Evolutionary conservation across 2,888 invertebrate genomes (phyloP).

Genomic region (Exocentrus adspersus): DNA sequence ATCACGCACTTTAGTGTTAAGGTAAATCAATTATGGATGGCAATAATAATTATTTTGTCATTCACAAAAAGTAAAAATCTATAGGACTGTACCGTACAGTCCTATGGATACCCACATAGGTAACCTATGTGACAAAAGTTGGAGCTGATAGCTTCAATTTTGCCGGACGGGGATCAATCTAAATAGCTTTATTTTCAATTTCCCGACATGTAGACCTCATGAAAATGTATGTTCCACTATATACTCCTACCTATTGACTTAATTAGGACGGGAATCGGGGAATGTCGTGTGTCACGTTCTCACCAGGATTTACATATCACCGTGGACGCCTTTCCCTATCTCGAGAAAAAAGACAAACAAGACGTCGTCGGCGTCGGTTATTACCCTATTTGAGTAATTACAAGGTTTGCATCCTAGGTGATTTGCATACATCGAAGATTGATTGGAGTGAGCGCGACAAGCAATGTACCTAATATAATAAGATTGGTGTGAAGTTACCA

Average conservation of each 20-base stretch:
- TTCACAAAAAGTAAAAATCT: too few relatives aligned
- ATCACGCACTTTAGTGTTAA: too few relatives aligned
- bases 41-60: too few relatives aligned
- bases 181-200: slow-evolving; percentile 16
- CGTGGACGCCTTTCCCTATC: not conserved
- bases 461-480: not conserved
- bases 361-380: not conserved
- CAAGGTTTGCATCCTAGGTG: too few relatives aligned
- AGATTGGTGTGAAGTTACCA: too few relatives aligned
- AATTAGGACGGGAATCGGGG: slow-evolving; percentile 22
- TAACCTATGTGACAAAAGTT: too few relatives aligned
- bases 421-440: not conserved
- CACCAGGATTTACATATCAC: slow-evolving; percentile 18
- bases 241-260: slow-evolving; percentile 25
- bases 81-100: too few relatives aligned
- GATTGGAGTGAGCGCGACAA: not conserved
- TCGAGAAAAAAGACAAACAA: not conserved
- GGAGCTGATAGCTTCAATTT: not conserved
- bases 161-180: slow-evolving; percentile 21
- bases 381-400: not conserved
- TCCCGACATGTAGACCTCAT: slow-evolving; percentile 11
- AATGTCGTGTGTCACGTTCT: slow-evolving; percentile 27
- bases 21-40: too few relatives aligned
- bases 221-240: slow-evolving; percentile 12
- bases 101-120: too few relatives aligned